Base-by-base conservation (phyloP, 2,888 invertebrate genomes). In the Ophion slaviceki region DNA sequence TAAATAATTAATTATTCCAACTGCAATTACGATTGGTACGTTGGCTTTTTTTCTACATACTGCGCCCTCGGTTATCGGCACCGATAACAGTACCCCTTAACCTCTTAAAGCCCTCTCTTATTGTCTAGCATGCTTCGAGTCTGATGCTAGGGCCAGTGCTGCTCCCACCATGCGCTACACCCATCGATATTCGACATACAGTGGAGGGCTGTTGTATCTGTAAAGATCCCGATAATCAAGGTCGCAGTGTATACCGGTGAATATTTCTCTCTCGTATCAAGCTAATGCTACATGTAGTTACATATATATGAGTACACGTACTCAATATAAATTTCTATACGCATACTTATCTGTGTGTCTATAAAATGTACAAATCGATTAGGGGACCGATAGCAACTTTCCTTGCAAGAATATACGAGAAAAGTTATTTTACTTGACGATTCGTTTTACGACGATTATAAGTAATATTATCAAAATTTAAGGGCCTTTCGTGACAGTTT, bases 331-430 rank as follows among this genome's bases (percentile, higher is more conserved):
- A 45, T 81, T 28, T 67, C 67, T 59, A 61, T 57, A 53, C 68
- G 82, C 74, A 76, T 82, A 75, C 53, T 53, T 76, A 71, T 62
- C 75, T 68, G 77, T 86, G 28, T 70, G 61, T 82, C 72, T 87
- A 82, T 87, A 86, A 88, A 87, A 88, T 88, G 82, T 88, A 87
- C 88, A 87, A 84, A 87, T 87, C 67, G 86, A 88, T 85, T 53
- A 72, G 47, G 53, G 53, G 45, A 70, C 75, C 61, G 32, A 11
- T 61, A 74, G 77, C 81, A 64, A 85, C 59, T 72, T 79, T 67
- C 47, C 66, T 82, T 36, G 24, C 66, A 59, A 67, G 71, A 76
- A 57, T 64, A 32, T 7, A 40, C 45, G 62, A 57, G 11, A 11
- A 45, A 72, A 45, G 47, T 66, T 66, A 40, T 24, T 47, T 68